phyloP scores from a whole-genome alignment of 2,888 invertebrate species.

The Trissonchulus sp. region DNA sequence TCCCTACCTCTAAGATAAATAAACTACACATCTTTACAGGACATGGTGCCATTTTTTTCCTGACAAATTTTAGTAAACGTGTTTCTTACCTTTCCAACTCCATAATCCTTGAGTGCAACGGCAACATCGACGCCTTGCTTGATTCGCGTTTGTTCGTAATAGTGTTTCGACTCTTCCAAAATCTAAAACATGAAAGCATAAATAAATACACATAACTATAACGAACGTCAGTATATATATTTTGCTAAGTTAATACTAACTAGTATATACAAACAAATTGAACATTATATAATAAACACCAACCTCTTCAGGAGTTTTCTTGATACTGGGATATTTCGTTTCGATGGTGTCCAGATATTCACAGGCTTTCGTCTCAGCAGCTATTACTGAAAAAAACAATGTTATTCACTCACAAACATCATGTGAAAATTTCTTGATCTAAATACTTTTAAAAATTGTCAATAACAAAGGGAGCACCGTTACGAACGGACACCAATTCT shows the following conservation, averaged over 20 bases:
- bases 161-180: background rate
- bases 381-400: background rate
- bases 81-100: background rate
- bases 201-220: conserved; percentile 1
- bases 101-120: conserved; percentile 1
- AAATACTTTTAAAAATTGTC: too few species aligned
- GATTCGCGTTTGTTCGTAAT: conserved; percentile 9
- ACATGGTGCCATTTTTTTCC: too few species aligned
- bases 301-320: background rate
- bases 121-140: background rate
- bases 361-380: background rate
- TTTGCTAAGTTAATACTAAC: background rate
- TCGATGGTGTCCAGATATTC: background rate
- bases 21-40: too few species aligned
- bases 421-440: too few species aligned
- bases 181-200: conserved; percentile 9
- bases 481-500: too few species aligned
- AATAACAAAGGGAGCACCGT: too few species aligned
- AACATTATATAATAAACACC: background rate
- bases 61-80: too few species aligned
- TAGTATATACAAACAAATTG: background rate
- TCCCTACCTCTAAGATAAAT: too few species aligned
- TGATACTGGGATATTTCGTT: background rate
- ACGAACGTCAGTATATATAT: background rate
- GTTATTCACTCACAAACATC: too few species aligned